These are phyloP conservation scores for Drosophila erecta DNA, from an alignment of 1,140 invertebrate genomes.

Conservation along the genomic window DNA sequence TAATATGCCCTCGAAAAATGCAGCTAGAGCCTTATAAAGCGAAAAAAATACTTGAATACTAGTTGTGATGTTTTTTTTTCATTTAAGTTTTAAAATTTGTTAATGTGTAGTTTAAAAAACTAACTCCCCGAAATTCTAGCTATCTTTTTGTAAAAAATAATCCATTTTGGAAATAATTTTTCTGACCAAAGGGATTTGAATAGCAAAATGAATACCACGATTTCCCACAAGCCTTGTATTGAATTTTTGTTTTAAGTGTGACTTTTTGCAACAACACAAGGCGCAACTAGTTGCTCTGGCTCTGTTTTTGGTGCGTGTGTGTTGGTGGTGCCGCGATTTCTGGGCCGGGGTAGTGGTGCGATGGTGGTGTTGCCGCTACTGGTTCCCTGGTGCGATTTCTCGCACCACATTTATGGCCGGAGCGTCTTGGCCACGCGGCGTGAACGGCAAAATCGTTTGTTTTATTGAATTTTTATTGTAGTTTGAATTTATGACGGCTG, in stretches of 20 bases:
- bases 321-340: constrained; percentile 24
- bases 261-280: constrained; percentile 34
- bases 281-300: constrained; percentile 72
- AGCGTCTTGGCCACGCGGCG: constrained; percentile 36
- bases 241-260: constrained; percentile 4
- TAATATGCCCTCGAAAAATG: too few species aligned
- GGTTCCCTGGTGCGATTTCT: constrained; percentile 39
- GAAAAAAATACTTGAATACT: too few species aligned
- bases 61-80: too few species aligned
- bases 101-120: too few species aligned
- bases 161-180: too few species aligned
- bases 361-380: constrained; percentile 1
- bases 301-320: constrained; percentile 30
- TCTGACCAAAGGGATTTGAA: too few species aligned
- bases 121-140: too few species aligned
- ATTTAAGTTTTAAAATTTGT: too few species aligned
- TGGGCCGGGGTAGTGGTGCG: constrained; percentile 5
- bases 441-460: constrained; percentile 71
- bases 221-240: too few species aligned
- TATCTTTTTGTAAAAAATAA: too few species aligned
- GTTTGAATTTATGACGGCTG: constrained; percentile 79
- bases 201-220: too few species aligned
- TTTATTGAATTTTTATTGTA: constrained; percentile 83
- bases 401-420: constrained; percentile 45
- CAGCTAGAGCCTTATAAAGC: too few species aligned